Base-by-base conservation (phyloP, 2,797 vertebrate genomes). In the Parambassis ranga region DNA sequence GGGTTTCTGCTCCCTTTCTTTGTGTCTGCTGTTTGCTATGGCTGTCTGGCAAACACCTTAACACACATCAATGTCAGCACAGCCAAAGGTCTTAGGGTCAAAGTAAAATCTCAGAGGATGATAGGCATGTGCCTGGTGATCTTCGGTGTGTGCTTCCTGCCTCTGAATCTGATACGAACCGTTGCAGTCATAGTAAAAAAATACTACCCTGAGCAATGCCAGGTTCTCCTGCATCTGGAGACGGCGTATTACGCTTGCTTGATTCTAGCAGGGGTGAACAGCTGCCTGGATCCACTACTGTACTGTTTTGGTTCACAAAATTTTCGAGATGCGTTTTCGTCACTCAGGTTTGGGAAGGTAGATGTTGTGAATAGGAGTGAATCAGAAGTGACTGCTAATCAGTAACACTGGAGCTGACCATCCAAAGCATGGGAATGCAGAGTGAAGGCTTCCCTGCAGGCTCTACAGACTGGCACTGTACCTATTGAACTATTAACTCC, bases 101-200 rank as follows among this genome's bases (percentile, higher is more conserved):
- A 92, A 56, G 32, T 50, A 16, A 91, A 89, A 44, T 92, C 93
- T 9, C 67, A 85, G 46, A 78, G 84, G 79, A 89, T 89, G 87
- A 81, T 91, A 3, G 46, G 56, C 0, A 4, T 87, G 5, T 89
- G 89, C 13, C 46, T 93, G 53, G 5, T 88, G 10, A 93, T 91
- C 48, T 93, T 93, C 10, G 82, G 38, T 0, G 1, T 85, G 35
- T 93, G 92, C 47, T 93, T 92, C 58, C 77, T 85, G 5, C 92
- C 92, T 0, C 66, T 93, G 10, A 91, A 92, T 3, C 30, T 92
- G 28, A 62, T 82, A 11, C 80, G 90, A 13, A 88, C 88, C 0
- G 0, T 81, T 0, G 89, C 2, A 0, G 61, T 92, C 3, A 27
- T 82, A 1, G 2, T 90, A 5, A 84, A 71, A 9, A 86, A 83